Conservation (phyloP, 2,888 invertebrate species). For the Nymphalis c-album region DNA sequence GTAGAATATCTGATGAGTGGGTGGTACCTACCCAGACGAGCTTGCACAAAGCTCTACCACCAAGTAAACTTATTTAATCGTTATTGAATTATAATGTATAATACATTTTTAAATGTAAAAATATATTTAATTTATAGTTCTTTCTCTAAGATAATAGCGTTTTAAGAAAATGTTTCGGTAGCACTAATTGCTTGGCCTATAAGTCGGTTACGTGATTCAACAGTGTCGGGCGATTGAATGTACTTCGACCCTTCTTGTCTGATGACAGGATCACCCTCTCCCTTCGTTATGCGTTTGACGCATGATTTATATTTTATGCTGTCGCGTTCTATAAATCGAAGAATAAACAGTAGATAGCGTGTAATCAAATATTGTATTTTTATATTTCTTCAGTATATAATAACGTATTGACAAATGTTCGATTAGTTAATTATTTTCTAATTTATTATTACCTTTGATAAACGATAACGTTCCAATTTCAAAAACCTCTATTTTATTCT, state of each 20-base stretch:
- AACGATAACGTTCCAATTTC: background rate
- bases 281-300: slow-evolving; percentile 62
- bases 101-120: too few species aligned
- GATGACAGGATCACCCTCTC: slow-evolving; percentile 60
- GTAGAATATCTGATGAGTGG: too few species aligned
- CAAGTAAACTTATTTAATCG: too few species aligned
- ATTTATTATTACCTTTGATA: background rate
- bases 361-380: background rate
- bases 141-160: background rate
- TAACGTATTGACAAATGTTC: background rate
- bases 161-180: background rate
- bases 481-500: too few species aligned
- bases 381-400: too few species aligned
- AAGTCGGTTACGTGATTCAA: slow-evolving; percentile 57
- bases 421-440: background rate
- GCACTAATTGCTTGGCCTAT: slow-evolving; percentile 58
- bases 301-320: slow-evolving; percentile 58
- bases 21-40: too few species aligned
- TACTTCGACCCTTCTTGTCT: slow-evolving; percentile 45
- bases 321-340: slow-evolving; percentile 30
- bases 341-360: slow-evolving; percentile 15
- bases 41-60: too few species aligned
- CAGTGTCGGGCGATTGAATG: slow-evolving; percentile 53
- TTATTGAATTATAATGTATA: too few species aligned
- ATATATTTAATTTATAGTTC: background rate